A percentile compares a stretch with the other conserved stretches of the same genome.
phyloP scores from a whole-genome alignment of 2,888 invertebrate species.

The Pollenia labialis region DNA sequence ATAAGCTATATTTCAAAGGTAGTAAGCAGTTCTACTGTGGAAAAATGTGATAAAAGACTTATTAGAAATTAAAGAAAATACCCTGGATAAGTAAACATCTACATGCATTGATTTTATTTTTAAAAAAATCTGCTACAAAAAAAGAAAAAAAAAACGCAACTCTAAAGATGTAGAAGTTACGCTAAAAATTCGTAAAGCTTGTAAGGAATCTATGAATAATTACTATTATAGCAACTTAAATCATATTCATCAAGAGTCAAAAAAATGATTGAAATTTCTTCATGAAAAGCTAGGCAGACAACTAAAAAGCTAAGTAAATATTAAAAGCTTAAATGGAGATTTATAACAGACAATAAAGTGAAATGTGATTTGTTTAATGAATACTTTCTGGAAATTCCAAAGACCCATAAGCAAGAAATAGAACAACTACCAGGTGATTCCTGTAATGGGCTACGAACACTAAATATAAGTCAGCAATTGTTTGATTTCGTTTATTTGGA shows the following conservation, averaged over 20 bases:
- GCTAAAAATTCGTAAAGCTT: not conserved
- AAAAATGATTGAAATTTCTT: slow-evolving; percentile 5
- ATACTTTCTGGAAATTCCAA: too few relatives aligned
- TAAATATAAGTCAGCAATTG: too few relatives aligned
- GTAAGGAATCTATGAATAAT: not conserved
- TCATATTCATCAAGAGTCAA: not conserved
- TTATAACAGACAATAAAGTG: not conserved
- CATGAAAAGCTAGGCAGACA: not conserved
- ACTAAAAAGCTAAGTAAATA: not conserved
- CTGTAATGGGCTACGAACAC: too few relatives aligned
- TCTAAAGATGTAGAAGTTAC: not conserved
- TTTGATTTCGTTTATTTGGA: too few relatives aligned
- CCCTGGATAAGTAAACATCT: not conserved
- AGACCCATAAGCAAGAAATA: too few relatives aligned
- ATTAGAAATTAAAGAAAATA: not conserved
- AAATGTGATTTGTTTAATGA: not conserved
- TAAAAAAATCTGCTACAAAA: not conserved
- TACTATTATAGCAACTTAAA: not conserved
- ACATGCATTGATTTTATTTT: not conserved
- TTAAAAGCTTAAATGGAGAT: not conserved
- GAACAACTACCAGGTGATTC: too few relatives aligned
- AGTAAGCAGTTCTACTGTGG: not conserved
- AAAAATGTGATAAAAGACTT: not conserved
- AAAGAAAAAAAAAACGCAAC: slow-evolving; percentile 1
- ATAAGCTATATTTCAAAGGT: not conserved